Base-by-base conservation (phyloP, 2,888 invertebrate genomes). In the Drosophila histrio region DNA sequence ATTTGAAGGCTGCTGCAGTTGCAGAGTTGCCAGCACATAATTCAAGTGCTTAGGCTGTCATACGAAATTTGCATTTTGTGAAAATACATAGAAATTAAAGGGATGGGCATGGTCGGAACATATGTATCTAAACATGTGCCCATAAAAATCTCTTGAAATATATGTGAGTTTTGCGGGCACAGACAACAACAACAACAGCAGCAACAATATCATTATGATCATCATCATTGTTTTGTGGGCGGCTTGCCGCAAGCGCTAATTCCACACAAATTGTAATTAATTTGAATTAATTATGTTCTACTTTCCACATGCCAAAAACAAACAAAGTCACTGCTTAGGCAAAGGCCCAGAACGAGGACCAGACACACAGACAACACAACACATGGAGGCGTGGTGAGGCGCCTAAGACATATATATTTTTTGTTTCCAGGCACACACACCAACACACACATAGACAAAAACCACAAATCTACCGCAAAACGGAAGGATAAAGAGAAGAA, bases 251-350 rank as follows among this genome's bases (percentile, higher is more conserved):
- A 83, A 75, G 86, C 86, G 68, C 78, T 85, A 87, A 89, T 87
- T 77, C 78, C 83, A 80, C 72, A 88, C 86, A 89, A 85, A 88
- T 86, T 86, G 89, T 86, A 87, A 87, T 89, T 89, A 89, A 89
- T 88, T 87, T 89, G 83, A 87, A 87, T 87, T 87, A 86, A 89
- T 89, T 88, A 89, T 88, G 88, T 88, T 78, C 74, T 83, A 74
- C 85, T 75, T 85, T 72, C 76, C 69, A 72, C 79, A 85, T 87
- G 85, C 83, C 85, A 72, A 74, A 57, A 68, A 60, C 83, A 86
- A 79, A 74, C 86, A 82, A n/a, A n/a, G 64, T 38, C 28, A 53
- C 52, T 49, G 21, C 17, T 30, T 36, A 34, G 50, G n/a, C n/a
- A n/a, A n/a, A n/a, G n/a, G n/a, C 39, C 28, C 21, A 43, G 32